Evolutionary conservation across 2,888 invertebrate genomes (phyloP), one percentile per base, ranked within the genome.

Genomic region (Seladonia tumulorum): DNA sequence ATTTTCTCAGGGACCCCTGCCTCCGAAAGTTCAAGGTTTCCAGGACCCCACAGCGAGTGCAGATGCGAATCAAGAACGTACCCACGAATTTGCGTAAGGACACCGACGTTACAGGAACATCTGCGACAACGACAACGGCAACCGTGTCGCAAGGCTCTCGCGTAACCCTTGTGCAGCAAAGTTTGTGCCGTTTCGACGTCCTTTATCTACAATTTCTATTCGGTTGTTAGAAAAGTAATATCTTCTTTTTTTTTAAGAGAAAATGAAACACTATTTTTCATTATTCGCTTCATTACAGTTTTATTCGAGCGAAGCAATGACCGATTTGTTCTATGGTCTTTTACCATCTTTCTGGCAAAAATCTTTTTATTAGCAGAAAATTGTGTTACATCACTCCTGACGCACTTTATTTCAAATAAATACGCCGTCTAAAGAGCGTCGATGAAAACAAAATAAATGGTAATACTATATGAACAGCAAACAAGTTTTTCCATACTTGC

Each of bases 1-100:
- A 88, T 89, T 89, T 89, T 89, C 89, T 89, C 89, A 89, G 84
- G 89, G 82, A 80, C 79, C 89, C 87, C 80, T 80, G 29, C 68
- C 68, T 49, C 74, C 70, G 66, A 66, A 86, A 89, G 84, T 81
- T 76, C 82, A 85, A 80, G 87, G 88, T 86, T 81, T 81, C 82
- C 74, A 77, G 79, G 85, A 89, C 89, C 89, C 88, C 88, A 83
- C 85, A 75, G 83, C 12, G 72, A 77, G 85, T 63, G 88, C 88
- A 88, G 88, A 88, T 88, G 88, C 81, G 77, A 86, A 86, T 80
- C 88, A 12, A 53, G 18, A 88, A 81, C 42, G 83, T 82, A 66
- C 81, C 79, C 82, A 49, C 29, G 49, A 79, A 77, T 87, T 85
- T 82, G 83, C 86, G 83, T 73, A 72, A 85, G 81, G 66, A 75